Percentiles rank a stretch among this genome's conserved stretches.
Evolutionary conservation across 2,113 vertebrate genomes (phyloP).

Genomic region (Sarotherodon lohbergeri): DNA sequence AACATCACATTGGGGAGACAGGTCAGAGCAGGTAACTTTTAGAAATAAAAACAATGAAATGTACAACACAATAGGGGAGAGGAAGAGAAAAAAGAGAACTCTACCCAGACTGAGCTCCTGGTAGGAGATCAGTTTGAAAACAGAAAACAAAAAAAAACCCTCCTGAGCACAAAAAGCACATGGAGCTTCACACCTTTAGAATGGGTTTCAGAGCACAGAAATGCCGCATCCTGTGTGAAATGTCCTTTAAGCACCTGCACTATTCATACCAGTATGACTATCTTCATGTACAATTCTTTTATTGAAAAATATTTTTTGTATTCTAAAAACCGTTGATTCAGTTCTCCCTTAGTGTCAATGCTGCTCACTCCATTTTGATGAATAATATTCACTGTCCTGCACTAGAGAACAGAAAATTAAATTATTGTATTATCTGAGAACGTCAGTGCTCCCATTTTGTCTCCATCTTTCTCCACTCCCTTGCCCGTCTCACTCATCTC

Average conservation of each 20-base stretch:
- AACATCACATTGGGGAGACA: no score
- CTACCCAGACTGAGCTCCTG: no score
- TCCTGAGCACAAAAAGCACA: no score
- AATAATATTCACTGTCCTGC: slow-evolving; percentile 43
- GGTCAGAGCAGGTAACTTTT: no score
- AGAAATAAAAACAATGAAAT: no score
- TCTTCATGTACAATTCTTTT: background rate
- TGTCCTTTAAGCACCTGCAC: background rate
- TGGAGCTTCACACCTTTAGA: no score
- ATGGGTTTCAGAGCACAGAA: no score
- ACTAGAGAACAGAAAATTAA: slow-evolving; percentile 47
- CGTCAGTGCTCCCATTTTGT: slow-evolving; percentile 26
- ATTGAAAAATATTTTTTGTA: background rate
- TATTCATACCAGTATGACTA: background rate
- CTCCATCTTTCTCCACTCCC: slow-evolving; percentile 9
- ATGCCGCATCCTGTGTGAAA: no score
- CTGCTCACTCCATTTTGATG: slow-evolving; percentile 35
- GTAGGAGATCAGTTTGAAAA: no score
- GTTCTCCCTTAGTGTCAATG: background rate
- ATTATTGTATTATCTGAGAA: slow-evolving; percentile 56
- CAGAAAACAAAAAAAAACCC: no score
- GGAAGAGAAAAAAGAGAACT: no score
- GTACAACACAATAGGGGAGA: no score
- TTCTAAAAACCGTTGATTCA: background rate
- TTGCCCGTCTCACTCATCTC: background rate